Base-by-base conservation (phyloP, 2,797 vertebrate genomes). In the Falco naumanni region DNA sequence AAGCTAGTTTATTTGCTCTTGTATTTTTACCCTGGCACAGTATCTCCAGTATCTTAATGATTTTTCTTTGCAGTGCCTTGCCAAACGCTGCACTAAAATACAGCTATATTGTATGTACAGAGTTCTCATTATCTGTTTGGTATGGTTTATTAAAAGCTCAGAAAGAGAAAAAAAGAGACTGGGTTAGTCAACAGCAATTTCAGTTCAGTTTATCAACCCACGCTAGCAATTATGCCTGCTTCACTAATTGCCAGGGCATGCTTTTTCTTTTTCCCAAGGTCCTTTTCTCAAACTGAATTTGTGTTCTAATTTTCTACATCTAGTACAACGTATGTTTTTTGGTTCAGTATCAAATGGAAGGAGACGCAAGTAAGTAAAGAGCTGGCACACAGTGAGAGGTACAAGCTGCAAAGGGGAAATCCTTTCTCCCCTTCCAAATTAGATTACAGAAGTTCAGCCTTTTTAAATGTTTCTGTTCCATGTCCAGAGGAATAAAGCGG, bases 141-240 rank as follows among this genome's bases (percentile, higher is more conserved):
- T 92, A 41, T 69, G 39, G 45, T 47, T 86, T 94, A 72, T 91
- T 91, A 93, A 95, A 96, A 93, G 75, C 84, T 83, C 78, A 69
- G 63, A 76, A 64, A 19, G 43, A 74, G 43, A 74, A 89, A 54
- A 54, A 87, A 78, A 87, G 43, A 66, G 34, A 48, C 50, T 48
- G 48, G 45, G 51, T 92, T 96, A 86, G 57, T 95, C 90, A 91
- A 75, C 20, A 95, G 85, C 76, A 93, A 43, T 84, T 92, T 95
- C 66, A 53, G 63, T 90, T 79, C 3, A 0, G 39, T 93, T 87
- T 88, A 69, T 84, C 95, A 92, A 54, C 95, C 94, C 80, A 89
- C 75, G 39, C 81, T 82, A 88, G 78, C 72, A 59, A 82, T 97
- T 96, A 89, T 71, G 43, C 70, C 68, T 86, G 59, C 84, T 82